These are phyloP conservation scores for Paralichthys olivaceus DNA, from an alignment of 2,113 vertebrate genomes.

Conservation along the genomic window DNA sequence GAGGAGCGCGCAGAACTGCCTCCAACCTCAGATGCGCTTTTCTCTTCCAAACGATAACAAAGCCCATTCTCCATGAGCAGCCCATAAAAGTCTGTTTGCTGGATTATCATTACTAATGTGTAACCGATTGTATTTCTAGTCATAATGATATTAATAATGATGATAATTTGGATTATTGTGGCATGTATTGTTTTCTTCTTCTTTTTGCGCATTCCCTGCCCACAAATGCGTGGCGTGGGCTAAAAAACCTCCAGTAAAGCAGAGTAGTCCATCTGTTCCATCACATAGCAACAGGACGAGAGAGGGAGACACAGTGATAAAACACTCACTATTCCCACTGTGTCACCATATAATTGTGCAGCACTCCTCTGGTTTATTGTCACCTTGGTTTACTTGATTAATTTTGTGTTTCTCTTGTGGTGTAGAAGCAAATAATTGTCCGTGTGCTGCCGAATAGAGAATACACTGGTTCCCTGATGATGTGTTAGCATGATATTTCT, in stretches of 20 bases:
- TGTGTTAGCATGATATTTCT: not conserved
- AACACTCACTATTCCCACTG: conserved; percentile 15
- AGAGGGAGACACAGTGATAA: conserved; percentile 37
- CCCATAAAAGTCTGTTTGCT: conserved; percentile 29
- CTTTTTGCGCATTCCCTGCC: conserved; percentile 77
- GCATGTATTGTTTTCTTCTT: not conserved
- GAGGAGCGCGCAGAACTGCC: conserved; percentile 14
- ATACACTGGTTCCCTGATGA: not conserved
- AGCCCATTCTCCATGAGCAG: conserved; percentile 27
- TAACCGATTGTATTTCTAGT: conserved; percentile 12
- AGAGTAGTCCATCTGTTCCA: conserved; percentile 79
- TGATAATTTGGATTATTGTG: conserved; percentile 37
- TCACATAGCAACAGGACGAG: conserved; percentile 80
- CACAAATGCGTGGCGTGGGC: conserved; percentile 75
- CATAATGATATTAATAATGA: conserved; percentile 17
- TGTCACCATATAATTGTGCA: conserved; percentile 11
- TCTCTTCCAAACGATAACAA: conserved; percentile 25
- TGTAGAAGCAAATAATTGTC: not conserved
- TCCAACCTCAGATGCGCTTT: conserved; percentile 53
- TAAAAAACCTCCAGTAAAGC: conserved; percentile 67
- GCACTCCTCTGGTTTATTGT: not conserved
- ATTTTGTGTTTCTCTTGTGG: not conserved
- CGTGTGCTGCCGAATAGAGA: not conserved
- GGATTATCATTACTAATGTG: conserved; percentile 28
- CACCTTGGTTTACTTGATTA: not conserved